phyloP scores from a whole-genome alignment of 2,888 invertebrate genomes.

The Cryptophagus acutangulus region DNA sequence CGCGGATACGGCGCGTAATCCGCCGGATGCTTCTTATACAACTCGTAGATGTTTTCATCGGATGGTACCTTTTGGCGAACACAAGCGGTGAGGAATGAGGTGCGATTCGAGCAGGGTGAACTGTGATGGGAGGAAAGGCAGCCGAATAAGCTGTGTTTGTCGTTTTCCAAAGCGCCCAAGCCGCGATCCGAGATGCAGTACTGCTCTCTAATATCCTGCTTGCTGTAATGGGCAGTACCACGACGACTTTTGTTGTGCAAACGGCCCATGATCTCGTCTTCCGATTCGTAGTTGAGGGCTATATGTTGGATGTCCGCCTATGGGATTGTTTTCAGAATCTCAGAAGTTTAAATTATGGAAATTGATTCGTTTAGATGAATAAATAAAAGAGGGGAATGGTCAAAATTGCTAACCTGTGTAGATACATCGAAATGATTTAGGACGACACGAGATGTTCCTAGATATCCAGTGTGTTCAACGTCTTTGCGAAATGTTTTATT shows the following conservation, averaged over 20 bases:
- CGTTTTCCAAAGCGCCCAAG: conserved; percentile 72
- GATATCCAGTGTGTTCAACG: conserved; percentile 37
- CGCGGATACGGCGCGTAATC: conserved; percentile 79
- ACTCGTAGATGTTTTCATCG: conserved; percentile 74
- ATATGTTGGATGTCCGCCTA: conserved; percentile 68
- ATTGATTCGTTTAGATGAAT: not conserved
- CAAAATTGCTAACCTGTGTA: conserved; percentile 38
- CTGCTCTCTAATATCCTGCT: conserved; percentile 86
- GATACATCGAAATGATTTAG: conserved; percentile 46
- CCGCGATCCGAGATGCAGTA: conserved; percentile 92
- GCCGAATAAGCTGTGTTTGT: conserved; percentile 68
- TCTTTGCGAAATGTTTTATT: too few species aligned
- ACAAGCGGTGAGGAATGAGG: conserved; percentile 69
- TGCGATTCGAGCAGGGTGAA: conserved; percentile 62
- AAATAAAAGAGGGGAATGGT: not conserved
- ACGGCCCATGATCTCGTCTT: conserved; percentile 74
- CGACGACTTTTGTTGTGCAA: conserved; percentile 51
- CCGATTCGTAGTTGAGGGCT: conserved; percentile 72
- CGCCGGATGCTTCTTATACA: conserved; percentile 49
- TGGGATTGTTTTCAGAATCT: too few species aligned
- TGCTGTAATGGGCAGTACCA: conserved; percentile 65
- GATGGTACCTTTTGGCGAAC: conserved; percentile 81
- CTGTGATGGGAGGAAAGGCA: conserved; percentile 75
- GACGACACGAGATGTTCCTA: conserved; percentile 44
- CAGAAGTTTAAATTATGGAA: too few species aligned